Evolutionary conservation across 2,888 invertebrate genomes (phyloP).

Genomic region (Eupithecia insigniata): DNA sequence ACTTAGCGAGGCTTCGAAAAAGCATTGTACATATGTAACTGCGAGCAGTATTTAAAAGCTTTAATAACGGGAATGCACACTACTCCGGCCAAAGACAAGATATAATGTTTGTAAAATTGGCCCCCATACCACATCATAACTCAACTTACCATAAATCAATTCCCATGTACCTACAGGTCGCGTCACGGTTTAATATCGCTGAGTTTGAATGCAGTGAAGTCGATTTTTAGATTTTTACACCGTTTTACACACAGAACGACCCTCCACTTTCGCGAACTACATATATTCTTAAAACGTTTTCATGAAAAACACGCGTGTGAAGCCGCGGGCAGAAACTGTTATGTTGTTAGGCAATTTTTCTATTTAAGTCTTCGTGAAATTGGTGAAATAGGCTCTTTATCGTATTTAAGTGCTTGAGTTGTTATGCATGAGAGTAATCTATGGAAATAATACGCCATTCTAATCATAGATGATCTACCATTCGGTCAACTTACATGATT

Average conservation of each 20-base stretch:
- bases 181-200: too few species aligned
- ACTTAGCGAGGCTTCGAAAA: background rate
- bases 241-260: too few species aligned
- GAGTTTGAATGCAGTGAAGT: too few species aligned
- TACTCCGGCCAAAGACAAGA: background rate
- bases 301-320: background rate
- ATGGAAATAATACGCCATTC: background rate
- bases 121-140: too few species aligned
- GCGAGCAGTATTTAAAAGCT: background rate
- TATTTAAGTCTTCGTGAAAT: too few species aligned
- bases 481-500: background rate
- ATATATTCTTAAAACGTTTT: background rate
- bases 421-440: background rate
- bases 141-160: too few species aligned
- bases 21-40: background rate
- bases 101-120: background rate
- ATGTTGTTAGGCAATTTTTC: too few species aligned
- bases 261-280: too few species aligned
- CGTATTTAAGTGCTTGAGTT: too few species aligned
- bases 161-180: too few species aligned
- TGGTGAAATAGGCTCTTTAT: too few species aligned
- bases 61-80: background rate
- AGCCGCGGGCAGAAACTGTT: background rate
- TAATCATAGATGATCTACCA: background rate
- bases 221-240: too few species aligned